Evolutionary conservation across 2,113 vertebrate genomes (phyloP), one percentile per base, ranked within the genome.

Genomic region (Sterrhoptilus dennistouni): DNA sequence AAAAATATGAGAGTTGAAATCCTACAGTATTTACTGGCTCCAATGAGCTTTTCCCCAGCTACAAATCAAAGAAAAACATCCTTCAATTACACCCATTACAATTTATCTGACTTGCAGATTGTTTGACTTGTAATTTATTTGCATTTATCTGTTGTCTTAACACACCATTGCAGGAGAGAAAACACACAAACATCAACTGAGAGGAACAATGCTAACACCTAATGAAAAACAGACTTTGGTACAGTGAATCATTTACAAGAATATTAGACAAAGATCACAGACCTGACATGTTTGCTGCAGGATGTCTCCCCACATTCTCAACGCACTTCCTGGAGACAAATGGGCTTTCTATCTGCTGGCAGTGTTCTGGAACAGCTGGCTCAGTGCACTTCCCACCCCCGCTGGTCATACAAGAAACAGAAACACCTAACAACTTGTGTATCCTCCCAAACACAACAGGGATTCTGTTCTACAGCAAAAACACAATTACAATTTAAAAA

Each of bases 201-300:
- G 53, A 82, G 35, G 24, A 91, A 0, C 36, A 64, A 19, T 14
- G 28, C 57, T 85, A 83, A 70, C 45, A 56, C 40, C 49, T 68
- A 64, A 68, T 68, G 28, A 57, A 76, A 69, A 71, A 40, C 35
- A 75, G 52, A 47, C 36, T 71, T 93, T 24, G 16, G 12, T 68
- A 59, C 13, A 87, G 44, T 49, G 31, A 59, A 44, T 56, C 13
- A 60, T 82, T 74, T 69, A 61, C 45, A 70, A 47, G 69, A 81
- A 25, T 57, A 59, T 74, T 50, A 86, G 68, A 64, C 16, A 61
- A 86, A 82, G 17, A 38, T 53, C 38, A 95, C 85, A 63, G 49
- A 93, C 85, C 90, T 94, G 79, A 64, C 83, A 27, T 83, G 66
- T 49, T 87, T 94, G 89, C 83, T 90, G 88, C 35, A 83, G 40